A percentile compares a stretch with the other conserved stretches of the same genome.
Conservation (phyloP, 2,113 vertebrate genomes). For the Pitta sordida region DNA sequence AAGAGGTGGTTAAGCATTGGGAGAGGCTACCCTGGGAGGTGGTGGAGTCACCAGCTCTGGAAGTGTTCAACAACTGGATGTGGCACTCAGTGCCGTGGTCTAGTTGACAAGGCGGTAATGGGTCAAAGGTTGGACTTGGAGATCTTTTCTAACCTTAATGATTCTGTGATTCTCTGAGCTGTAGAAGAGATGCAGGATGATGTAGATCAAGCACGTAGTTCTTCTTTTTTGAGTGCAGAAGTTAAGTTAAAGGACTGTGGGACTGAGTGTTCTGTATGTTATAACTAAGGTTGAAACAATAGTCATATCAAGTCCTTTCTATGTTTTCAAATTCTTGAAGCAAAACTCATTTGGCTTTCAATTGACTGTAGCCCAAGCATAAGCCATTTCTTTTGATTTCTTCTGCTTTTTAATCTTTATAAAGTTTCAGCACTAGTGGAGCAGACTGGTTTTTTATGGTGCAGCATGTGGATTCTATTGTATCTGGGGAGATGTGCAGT, state of each 20-base stretch:
- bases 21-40: neutral
- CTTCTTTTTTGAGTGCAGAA: neutral
- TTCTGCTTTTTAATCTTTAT: neutral
- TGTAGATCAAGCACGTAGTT: neutral
- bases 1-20: neutral
- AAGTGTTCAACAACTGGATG: rapidly evolving
- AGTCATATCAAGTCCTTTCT: neutral
- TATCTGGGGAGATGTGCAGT: neutral
- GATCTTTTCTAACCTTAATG: neutral
- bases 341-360: neutral
- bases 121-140: neutral
- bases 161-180: neutral
- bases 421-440: neutral
- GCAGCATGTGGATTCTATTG: neutral
- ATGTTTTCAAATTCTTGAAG: neutral
- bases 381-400: neutral
- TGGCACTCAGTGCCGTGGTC: neutral
- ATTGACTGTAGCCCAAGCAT: neutral
- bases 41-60: neutral
- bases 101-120: neutral
- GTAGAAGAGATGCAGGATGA: neutral
- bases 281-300: neutral
- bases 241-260: neutral
- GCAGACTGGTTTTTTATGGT: neutral
- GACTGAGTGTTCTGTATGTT: neutral